Conservation (phyloP, 2,888 invertebrate genomes). For the Harpalus rubripes region DNA sequence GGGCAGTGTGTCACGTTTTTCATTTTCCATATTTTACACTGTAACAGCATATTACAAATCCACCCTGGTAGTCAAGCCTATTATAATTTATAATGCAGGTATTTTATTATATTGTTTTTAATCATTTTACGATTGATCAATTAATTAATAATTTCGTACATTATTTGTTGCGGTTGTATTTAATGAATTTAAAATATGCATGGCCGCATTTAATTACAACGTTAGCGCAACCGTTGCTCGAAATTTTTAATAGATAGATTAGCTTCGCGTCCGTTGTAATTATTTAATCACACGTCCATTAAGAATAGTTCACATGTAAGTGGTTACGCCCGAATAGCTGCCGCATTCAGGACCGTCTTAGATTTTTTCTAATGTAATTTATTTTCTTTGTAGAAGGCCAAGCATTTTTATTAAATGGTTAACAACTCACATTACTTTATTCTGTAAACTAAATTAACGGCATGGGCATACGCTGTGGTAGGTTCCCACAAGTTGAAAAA, state of each 20-base stretch:
- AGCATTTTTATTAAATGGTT: slow-evolving; percentile 3
- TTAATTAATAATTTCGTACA: slow-evolving; percentile 34
- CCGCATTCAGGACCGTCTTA: slow-evolving; percentile 47
- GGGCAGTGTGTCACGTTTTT: background rate
- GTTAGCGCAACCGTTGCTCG: slow-evolving; percentile 1
- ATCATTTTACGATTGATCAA: slow-evolving; percentile 28
- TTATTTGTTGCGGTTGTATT: slow-evolving; percentile 10
- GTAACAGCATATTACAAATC: too few relatives aligned
- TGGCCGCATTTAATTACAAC: slow-evolving; percentile 12
- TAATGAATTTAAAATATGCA: slow-evolving; percentile 46
- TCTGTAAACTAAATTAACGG: background rate
- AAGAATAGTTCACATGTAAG: slow-evolving; percentile 48
- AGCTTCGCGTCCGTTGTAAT: slow-evolving; percentile 47
- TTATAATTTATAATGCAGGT: slow-evolving; percentile 39
- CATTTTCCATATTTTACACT: background rate
- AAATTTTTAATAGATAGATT: slow-evolving; percentile 56
- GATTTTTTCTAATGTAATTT: slow-evolving; percentile 16
- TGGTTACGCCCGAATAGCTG: slow-evolving; percentile 48
- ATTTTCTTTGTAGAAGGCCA: background rate
- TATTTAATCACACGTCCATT: slow-evolving; percentile 51
- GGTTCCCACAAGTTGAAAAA: background rate
- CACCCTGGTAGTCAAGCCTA: background rate
- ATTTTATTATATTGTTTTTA: slow-evolving; percentile 21
- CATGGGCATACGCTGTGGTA: background rate
- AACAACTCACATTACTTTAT: background rate